phyloP scores from a whole-genome alignment of 2,888 invertebrate species.

The Liopterus haemorrhoidalis region DNA sequence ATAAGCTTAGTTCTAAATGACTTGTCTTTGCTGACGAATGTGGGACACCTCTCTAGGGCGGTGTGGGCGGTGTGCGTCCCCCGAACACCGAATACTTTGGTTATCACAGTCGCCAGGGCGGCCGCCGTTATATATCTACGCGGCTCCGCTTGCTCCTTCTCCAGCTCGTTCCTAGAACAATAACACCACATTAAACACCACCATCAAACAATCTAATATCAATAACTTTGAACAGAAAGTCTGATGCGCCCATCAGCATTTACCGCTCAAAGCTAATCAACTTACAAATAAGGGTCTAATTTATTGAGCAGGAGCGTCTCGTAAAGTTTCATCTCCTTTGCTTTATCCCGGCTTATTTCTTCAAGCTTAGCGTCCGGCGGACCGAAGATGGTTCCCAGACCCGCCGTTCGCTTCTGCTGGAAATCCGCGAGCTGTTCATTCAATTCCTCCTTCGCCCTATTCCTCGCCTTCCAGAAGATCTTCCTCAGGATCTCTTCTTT shows the following conservation, averaged over 20 bases:
- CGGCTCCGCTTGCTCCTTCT: constrained; percentile 55
- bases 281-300: constrained; percentile 63
- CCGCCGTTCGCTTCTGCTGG: constrained; percentile 82
- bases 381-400: constrained; percentile 84
- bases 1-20: constrained; percentile 64
- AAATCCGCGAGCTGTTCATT: constrained; percentile 71
- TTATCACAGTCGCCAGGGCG: constrained; percentile 73
- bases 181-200: not conserved
- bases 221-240: constrained; percentile 3
- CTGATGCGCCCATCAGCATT: too few relatives aligned
- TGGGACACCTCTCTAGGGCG: constrained; percentile 68
- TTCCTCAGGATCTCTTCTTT: constrained; percentile 84
- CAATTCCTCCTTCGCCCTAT: constrained; percentile 75
- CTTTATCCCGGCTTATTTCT: constrained; percentile 73
- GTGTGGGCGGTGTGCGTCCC: constrained; percentile 52
- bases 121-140: constrained; percentile 65
- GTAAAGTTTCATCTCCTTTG: constrained; percentile 67
- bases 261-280: constrained; percentile 27
- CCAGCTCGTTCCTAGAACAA: constrained; percentile 54
- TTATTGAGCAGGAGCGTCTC: constrained; percentile 68
- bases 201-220: not conserved
- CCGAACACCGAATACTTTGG: constrained; percentile 67
- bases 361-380: constrained; percentile 74
- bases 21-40: constrained; percentile 81
- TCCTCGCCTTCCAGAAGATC: constrained; percentile 84